Percentiles rank a stretch among this genome's conserved stretches.
Conservation (phyloP, 35 echinoderm and acorn worm genomes). For the Ptychodera flava region DNA sequence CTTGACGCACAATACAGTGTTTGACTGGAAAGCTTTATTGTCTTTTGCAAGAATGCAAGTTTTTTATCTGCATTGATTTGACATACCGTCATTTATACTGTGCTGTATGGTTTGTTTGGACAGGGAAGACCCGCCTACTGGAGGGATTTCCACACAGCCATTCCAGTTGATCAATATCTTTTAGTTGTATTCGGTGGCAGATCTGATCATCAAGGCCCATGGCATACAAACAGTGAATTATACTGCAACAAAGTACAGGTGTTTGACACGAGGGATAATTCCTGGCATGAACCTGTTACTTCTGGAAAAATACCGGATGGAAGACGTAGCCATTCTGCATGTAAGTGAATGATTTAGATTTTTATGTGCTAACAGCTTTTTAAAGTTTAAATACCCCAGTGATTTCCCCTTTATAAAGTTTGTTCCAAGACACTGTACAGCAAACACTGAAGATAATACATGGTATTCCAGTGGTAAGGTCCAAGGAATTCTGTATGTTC, state of each 20-base stretch:
- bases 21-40: no score
- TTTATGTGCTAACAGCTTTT: no score
- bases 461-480: no score
- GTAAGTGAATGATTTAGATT: conserved; percentile 65
- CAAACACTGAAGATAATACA: no score
- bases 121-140: conserved; percentile 50
- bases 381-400: no score
- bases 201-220: conserved; percentile 61
- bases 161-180: conserved; percentile 49
- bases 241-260: conserved; percentile 84
- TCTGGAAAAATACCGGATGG: conserved; percentile 44
- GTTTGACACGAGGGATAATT: conserved; percentile 75
- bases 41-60: no score
- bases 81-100: no score
- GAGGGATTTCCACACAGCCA: conserved; percentile 86
- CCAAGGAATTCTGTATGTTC: no score
- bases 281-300: conserved; percentile 39
- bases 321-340: conserved; percentile 80
- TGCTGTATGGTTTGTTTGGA: not conserved
- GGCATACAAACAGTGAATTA: conserved; percentile 72
- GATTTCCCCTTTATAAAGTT: no score
- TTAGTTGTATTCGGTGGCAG: conserved; percentile 83
- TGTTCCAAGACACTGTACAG: no score
- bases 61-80: no score
- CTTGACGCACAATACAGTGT: no score